phyloP scores from a whole-genome alignment of 2,797 vertebrate genomes.

The Iguana delicatissima region DNA sequence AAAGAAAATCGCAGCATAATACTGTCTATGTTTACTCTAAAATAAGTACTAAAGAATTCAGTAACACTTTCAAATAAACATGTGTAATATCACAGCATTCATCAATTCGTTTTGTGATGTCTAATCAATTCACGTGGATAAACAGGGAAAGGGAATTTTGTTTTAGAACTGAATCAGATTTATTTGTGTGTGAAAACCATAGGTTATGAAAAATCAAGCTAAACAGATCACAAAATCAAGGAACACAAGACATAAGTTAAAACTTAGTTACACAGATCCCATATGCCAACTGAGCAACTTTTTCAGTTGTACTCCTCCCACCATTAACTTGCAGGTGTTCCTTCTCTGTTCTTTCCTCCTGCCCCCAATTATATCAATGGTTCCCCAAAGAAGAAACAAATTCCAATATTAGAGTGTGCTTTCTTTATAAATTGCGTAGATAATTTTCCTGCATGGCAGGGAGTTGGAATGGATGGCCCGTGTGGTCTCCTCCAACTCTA shows the following conservation, averaged over 20 bases:
- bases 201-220: not conserved
- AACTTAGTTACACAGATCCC: not conserved
- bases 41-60: not conserved
- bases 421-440: conserved; percentile 2
- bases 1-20: not conserved
- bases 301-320: not conserved
- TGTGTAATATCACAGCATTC: not conserved
- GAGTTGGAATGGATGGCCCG: too few relatives aligned
- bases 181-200: not conserved
- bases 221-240: not conserved
- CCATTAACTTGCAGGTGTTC: not conserved
- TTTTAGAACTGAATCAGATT: conserved; percentile 2
- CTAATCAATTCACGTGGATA: not conserved
- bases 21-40: not conserved
- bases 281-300: not conserved
- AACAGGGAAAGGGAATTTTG: not conserved
- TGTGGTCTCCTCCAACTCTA: too few relatives aligned
- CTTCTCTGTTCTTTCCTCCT: not conserved
- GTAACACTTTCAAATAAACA: not conserved
- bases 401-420: not conserved
- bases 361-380: not conserved
- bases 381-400: not conserved
- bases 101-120: not conserved
- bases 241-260: not conserved
- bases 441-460: too few relatives aligned